A percentile compares a stretch with the other conserved stretches of the same genome.
Evolutionary conservation across 2,113 vertebrate species (phyloP).

Genomic region (Bos javanicus): DNA sequence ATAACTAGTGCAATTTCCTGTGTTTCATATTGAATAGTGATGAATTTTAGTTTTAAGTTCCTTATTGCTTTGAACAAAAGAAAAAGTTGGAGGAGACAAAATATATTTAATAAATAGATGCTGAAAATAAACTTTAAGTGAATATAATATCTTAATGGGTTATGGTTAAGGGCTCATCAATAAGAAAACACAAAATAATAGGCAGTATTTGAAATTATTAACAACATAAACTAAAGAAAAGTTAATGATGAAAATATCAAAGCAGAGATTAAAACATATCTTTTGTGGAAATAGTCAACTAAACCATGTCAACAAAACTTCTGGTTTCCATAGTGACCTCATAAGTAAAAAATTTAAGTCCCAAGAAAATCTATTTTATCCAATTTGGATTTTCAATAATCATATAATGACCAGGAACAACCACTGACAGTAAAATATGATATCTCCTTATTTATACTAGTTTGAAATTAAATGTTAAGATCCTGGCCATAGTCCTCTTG

Average conservation of each 20-base stretch:
- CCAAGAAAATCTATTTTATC: background rate
- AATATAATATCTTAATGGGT: background rate
- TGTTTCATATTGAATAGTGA: background rate
- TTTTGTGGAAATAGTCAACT: background rate
- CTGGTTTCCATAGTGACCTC: background rate
- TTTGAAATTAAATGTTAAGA: conserved; percentile 8
- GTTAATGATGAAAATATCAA: background rate
- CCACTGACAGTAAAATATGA: background rate
- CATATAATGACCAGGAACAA: background rate
- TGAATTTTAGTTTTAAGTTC: background rate
- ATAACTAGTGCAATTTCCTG: background rate
- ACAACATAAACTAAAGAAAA: background rate
- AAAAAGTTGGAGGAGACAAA: background rate
- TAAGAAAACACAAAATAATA: conserved; percentile 17
- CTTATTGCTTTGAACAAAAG: background rate
- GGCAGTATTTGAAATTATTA: background rate
- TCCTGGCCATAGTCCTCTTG: background rate
- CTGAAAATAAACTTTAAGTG: conserved; percentile 1
- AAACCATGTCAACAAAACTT: background rate
- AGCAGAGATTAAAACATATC: background rate
- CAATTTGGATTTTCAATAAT: background rate
- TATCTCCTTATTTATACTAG: background rate
- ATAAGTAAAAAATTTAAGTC: background rate
- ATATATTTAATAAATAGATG: background rate
- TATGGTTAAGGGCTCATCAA: background rate